Percentiles rank a stretch among this genome's conserved stretches.
Evolutionary conservation across 2,797 vertebrate genomes (phyloP).

Genomic region (Sciaenops ocellatus): DNA sequence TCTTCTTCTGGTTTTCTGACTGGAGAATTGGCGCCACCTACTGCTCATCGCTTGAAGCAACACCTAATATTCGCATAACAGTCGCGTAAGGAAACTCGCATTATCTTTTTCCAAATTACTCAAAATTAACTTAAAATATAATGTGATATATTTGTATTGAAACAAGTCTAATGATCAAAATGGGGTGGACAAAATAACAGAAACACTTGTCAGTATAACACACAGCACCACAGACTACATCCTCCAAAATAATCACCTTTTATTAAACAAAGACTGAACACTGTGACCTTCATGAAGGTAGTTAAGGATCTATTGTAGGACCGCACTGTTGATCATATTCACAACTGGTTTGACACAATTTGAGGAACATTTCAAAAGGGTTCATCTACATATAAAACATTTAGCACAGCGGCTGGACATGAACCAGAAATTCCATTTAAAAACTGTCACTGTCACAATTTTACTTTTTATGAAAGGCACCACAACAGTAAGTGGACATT

Average conservation of each 20-base stretch:
- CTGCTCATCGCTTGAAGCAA: no score
- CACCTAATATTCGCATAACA: no score
- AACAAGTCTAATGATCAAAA: neutral
- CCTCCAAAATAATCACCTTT: neutral
- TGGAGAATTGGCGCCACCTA: no score
- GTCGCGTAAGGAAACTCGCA: no score
- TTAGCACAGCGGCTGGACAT: neutral
- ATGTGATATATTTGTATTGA: no score
- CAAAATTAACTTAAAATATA: no score
- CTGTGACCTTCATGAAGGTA: no score
- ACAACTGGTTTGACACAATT: neutral
- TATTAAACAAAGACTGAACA: no score
- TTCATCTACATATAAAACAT: neutral
- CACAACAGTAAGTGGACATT: neutral
- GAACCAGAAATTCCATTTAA: neutral
- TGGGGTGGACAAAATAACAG: no score
- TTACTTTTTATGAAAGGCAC: neutral
- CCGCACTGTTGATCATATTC: neutral
- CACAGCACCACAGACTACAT: neutral
- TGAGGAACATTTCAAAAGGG: neutral
- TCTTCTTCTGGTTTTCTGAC: no score
- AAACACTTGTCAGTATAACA: neutral
- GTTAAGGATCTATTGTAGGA: no score
- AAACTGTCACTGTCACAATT: neutral
- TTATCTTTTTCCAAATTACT: no score